phyloP scores from a whole-genome alignment of 2,888 invertebrate genomes.

The Xylocampa areola region DNA sequence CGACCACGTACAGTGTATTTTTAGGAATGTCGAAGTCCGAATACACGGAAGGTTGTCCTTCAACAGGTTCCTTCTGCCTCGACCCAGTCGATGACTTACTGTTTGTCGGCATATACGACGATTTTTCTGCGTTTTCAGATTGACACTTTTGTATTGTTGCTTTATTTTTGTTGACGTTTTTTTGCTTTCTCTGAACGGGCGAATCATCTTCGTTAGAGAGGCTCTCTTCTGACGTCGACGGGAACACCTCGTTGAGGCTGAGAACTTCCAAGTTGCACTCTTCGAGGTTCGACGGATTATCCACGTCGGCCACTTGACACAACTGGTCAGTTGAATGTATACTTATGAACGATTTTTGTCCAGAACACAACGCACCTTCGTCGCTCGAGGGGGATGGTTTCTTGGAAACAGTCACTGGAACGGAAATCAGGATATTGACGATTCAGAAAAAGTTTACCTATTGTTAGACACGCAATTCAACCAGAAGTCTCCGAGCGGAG shows the following conservation, averaged over 20 bases:
- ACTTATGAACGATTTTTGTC: constrained; percentile 85
- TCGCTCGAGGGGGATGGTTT: constrained; percentile 74
- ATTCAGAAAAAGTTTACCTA: background rate
- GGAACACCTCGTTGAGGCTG: constrained; percentile 84
- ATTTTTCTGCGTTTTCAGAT: constrained; percentile 67
- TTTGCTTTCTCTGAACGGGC: constrained; percentile 70
- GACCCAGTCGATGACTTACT: constrained; percentile 83
- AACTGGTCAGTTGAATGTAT: constrained; percentile 87
- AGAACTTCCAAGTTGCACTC: constrained; percentile 85
- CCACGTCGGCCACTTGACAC: constrained; percentile 77
- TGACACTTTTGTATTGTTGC: constrained; percentile 61
- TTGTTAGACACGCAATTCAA: background rate
- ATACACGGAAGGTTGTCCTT: constrained; percentile 75
- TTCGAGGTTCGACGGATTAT: constrained; percentile 72
- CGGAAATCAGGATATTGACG: constrained; percentile 8
- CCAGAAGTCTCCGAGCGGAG: background rate
- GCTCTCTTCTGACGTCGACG: constrained; percentile 86
- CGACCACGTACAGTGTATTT: constrained; percentile 83
- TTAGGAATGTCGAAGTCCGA: constrained; percentile 85
- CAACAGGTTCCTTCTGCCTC: constrained; percentile 71
- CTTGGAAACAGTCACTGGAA: constrained; percentile 84
- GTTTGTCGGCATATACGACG: constrained; percentile 79
- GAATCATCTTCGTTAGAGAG: constrained; percentile 81
- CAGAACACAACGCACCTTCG: constrained; percentile 69
- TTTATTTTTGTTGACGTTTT: constrained; percentile 66